Conservation (phyloP, 1,140 invertebrate species). For the Zaprionus camerounensis region DNA sequence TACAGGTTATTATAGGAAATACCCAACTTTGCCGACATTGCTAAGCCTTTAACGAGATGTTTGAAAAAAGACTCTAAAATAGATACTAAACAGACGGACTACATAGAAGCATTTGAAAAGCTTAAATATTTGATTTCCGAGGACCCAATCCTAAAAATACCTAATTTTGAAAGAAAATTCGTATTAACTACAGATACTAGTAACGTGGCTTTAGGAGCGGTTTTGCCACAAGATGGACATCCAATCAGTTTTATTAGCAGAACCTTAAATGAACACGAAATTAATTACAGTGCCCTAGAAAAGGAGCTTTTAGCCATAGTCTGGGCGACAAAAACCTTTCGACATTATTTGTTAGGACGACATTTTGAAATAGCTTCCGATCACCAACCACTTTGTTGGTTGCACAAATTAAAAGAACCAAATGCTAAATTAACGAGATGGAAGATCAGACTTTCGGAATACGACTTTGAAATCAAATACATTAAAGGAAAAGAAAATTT, state of each 20-base stretch:
- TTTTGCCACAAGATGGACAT: no score
- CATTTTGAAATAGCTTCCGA: slow-evolving; percentile 16
- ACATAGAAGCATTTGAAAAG: slow-evolving; percentile 27
- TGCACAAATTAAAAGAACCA: slow-evolving; percentile 16
- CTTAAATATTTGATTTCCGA: slow-evolving; percentile 15
- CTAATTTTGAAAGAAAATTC: not conserved
- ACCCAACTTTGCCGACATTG: slow-evolving; percentile 17
- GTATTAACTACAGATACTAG: slow-evolving; percentile 4
- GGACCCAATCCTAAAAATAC: slow-evolving; percentile 23
- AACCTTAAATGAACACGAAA: not conserved
- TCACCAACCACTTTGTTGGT: slow-evolving; percentile 15
- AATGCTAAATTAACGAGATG: slow-evolving; percentile 26
- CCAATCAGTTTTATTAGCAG: not conserved
- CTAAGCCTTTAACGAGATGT: slow-evolving; percentile 59
- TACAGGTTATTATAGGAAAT: not conserved
- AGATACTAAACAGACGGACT: not conserved
- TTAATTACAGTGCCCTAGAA: not conserved
- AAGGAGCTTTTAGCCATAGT: no score
- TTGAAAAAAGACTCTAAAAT: slow-evolving; percentile 3
- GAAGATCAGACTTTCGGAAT: slow-evolving; percentile 15
- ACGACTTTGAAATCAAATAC: slow-evolving; percentile 19
- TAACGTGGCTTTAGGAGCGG: not conserved
- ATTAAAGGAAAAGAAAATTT: slow-evolving; percentile 17
- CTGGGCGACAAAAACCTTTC: not conserved
- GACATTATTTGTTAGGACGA: slow-evolving; percentile 1